A percentile compares a stretch with the other conserved stretches of the same genome.
phyloP scores from a whole-genome alignment of 2,113 vertebrate genomes.

The Piaya cayana region DNA sequence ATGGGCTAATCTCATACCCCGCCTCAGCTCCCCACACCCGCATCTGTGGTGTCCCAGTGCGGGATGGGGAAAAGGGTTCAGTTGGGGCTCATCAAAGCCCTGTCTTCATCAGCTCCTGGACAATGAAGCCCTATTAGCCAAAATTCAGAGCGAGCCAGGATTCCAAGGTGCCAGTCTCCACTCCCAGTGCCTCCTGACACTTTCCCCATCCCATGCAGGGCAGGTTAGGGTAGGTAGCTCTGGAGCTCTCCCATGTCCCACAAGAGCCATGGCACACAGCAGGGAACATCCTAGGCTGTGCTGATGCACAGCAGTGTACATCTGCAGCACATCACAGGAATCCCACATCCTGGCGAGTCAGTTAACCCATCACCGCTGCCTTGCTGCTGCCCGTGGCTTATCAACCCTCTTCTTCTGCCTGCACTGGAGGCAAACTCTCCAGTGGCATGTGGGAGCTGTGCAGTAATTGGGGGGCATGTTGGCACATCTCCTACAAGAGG shows the following conservation, averaged over 20 bases:
- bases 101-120: rapidly evolving
- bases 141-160: rapidly evolving
- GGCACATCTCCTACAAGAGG: background rate
- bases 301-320: rapidly evolving
- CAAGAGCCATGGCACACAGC: rapidly evolving
- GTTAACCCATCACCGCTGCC: rapidly evolving
- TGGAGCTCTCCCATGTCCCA: rapidly evolving
- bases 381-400: background rate
- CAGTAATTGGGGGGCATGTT: background rate
- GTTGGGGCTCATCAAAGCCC: background rate
- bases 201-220: background rate
- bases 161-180: rapidly evolving
- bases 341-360: rapidly evolving
- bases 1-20: background rate
- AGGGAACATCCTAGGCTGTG: background rate
- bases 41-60: rapidly evolving
- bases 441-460: rapidly evolving
- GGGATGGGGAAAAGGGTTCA: rapidly evolving
- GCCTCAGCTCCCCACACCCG: background rate
- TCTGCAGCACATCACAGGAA: background rate
- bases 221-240: background rate
- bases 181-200: background rate
- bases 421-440: background rate
- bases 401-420: background rate
- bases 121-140: rapidly evolving